Base-by-base conservation (phyloP, 2,888 invertebrate genomes). In the Rhingia rostrata region DNA sequence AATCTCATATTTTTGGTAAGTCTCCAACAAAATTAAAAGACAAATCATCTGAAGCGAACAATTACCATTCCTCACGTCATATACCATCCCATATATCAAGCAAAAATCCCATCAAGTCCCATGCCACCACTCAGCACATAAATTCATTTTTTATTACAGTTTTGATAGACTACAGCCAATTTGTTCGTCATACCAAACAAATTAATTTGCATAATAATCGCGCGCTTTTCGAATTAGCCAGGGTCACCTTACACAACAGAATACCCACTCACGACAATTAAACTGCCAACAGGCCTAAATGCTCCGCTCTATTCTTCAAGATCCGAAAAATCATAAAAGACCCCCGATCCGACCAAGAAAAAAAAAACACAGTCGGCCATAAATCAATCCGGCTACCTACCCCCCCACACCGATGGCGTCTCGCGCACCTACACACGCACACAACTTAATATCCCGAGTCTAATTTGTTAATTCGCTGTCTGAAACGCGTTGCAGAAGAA, bases 181-280 rank as follows among this genome's bases (percentile, higher is more conserved):
- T 79, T 63, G 73, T 64, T 64, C 73, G 67, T 83, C 73, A 83
- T 64, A 58, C 64, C 51, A 79, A 56, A 53, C 22, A 22, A 22
- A 69, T 60, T 69, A 49, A 83, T 83, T 83, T 83, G 79, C 83
- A 83, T 83, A 69, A 64, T 58, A 83, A 79, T 64, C 73, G 67
- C 58, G 54, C 54, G 63, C 73, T 79, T 73, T 58, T 22, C 22
- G 69, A 83, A 73, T 79, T 74, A 73, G 43, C 79, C 73, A 73
- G 79, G 83, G 83, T 79, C 83, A 56, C 61, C 72, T 78, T 83
- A 83, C 73, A 63, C 73, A 83, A 61, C 67, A 61, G 67, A 83
- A 74, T 73, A 79, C 83, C 78, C 82, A 78, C 82, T 78, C 83
- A 58, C 32, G 43, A 58, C 79, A 73, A 79, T 79, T 79, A 74